Base-by-base conservation (phyloP, 2,797 vertebrate species). In the Mus caroli region DNA sequence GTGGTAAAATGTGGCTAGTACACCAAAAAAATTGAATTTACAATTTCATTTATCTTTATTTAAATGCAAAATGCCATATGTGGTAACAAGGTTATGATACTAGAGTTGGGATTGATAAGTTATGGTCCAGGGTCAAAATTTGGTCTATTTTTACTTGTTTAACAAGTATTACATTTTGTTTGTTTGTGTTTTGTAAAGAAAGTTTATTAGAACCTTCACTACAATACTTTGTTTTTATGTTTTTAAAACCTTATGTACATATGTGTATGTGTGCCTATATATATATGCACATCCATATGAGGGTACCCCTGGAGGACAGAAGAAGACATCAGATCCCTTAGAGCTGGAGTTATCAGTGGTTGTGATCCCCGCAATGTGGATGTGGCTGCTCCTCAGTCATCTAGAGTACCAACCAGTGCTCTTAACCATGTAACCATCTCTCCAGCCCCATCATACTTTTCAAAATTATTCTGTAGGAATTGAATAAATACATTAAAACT, bases 121-220 rank as follows among this genome's bases (percentile, higher is more conserved):
- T 91, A 78, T 91, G 62, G 34, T 50, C 17, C 4, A 20, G 60
- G 10, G 40, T 14, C 37, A 43, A 93, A 84, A 80, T 92, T 24
- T 60, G 71, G 4, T 13, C 14, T 93, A 8, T 31, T 95, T 95
- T 95, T n/a, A 31, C 22, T 76, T 85, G 31, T n/a, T 67, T 24
- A 1, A 31, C n/a, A 83, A 83, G 26, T 28, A 43, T 62, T 60
- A 62, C 8, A 34, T 34, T 50, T 11, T 46, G 26, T 82, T 82
- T 78, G 31, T 58, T 58, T 82, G 64, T 56, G 78, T 56, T 95
- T 97, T 95, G 71, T 85, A 92, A 87, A 83, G 52, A 71, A 88
- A 78, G 14, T 40, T 87, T 94, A 75, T 82, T 91, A 67, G 43
- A 62, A 14, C 24, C 5, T 4, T 62, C 84, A 69, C 15, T 80